Base-by-base conservation (phyloP, 2,797 vertebrate species). In the Spea hammondii region DNA sequence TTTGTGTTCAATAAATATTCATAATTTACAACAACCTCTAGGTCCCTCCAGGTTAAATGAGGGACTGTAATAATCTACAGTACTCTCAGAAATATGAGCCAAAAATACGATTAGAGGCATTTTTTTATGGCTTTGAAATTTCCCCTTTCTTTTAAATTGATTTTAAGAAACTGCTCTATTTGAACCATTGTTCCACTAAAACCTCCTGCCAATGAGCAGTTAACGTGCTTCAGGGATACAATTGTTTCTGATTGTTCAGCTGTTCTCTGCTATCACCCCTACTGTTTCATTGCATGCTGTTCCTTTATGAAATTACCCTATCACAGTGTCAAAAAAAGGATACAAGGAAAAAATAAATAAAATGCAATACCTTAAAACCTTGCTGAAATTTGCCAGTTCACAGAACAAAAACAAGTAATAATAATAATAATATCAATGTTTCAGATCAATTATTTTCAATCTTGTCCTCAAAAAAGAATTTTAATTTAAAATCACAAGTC, bases 191-290 rank as follows among this genome's bases (percentile, higher is more conserved):
- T 70, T 77, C 69, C 9, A 12, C 11, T 53, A 48, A 54, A 65
- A 14, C 65, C 57, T 65, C 68, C 54, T 77, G 57, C 17, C 59
- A 71, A 65, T 55, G 14, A 12, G 13, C 59, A 47, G 76, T 57
- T 5, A 71, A 55, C 65, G 13, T 44, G 69, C 69, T 78, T 44
- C 51, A 17, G 59, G 76, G 49, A 72, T 46, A 72, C 48, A 70
- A 78, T 65, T 70, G 59, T 3, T 78, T 70, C 53, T 72, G 76
- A 78, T 78, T 71, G 69, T 78, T 71, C 76, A 53, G 68, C 44
- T 17, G 12, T 64, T 59, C 44, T 49, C 8, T 10, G 14, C 6
- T 53, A 7, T 76, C 13, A 9, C 13, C 50, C 71, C 69, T 50
- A 65, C 76, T 78, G 76, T 65, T 70, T 71, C 49, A 78, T 78